Evolutionary conservation across 2,888 invertebrate genomes (phyloP).

Genomic region (Pachydiplax longipennis): DNA sequence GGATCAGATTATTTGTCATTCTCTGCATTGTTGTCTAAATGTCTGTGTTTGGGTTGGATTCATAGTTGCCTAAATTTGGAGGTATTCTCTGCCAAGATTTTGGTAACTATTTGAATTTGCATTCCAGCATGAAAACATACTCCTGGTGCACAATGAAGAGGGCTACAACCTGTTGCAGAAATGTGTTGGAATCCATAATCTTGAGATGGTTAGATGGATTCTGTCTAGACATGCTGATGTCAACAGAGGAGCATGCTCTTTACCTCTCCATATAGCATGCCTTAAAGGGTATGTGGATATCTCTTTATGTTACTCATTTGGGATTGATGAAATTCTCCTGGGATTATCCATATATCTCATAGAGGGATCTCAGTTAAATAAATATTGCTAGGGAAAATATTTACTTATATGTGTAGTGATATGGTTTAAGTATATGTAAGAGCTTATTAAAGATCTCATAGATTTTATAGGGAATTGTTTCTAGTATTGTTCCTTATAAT

Average conservation of each 20-base stretch:
- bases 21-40: too few species aligned
- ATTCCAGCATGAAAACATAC: conserved; percentile 70
- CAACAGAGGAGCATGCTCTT: conserved; percentile 75
- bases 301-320: background rate
- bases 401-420: background rate
- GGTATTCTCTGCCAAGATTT: background rate
- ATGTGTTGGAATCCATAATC: conserved; percentile 74
- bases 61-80: too few species aligned
- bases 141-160: conserved; percentile 71
- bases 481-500: too few species aligned
- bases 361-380: too few species aligned
- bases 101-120: background rate
- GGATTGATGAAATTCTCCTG: too few species aligned
- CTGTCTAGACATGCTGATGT: conserved; percentile 70
- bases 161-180: conserved; percentile 77
- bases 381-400: background rate
- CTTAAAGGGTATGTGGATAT: conserved; percentile 65
- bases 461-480: too few species aligned
- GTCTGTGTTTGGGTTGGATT: too few species aligned
- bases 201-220: conserved; percentile 74
- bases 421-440: too few species aligned
- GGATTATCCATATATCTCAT: too few species aligned
- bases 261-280: conserved; percentile 78
- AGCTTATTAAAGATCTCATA: too few species aligned
- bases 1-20: too few species aligned